phyloP scores from a whole-genome alignment of 1,140 invertebrate genomes.

The Ooceraea biroi region DNA sequence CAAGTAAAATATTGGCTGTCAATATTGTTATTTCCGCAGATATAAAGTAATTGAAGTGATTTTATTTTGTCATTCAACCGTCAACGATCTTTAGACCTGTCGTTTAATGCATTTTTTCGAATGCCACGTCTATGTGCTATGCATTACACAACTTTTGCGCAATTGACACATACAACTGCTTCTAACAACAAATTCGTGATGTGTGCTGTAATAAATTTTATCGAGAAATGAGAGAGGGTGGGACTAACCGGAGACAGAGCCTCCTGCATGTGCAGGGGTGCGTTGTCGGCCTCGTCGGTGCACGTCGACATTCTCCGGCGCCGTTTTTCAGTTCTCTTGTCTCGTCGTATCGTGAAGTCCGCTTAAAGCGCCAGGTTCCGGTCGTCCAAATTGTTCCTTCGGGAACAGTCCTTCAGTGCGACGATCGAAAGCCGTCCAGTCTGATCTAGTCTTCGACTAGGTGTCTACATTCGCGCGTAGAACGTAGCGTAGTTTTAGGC shows the following conservation, averaged over 20 bases:
- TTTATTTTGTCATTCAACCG: too few relatives aligned
- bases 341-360: slow-evolving; percentile 62
- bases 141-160: background rate
- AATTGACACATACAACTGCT: background rate
- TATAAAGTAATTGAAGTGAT: too few relatives aligned
- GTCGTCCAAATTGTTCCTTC: background rate
- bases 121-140: background rate
- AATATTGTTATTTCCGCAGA: too few relatives aligned
- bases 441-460: slow-evolving; percentile 49
- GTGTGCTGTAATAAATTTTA: background rate
- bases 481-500: slow-evolving; percentile 65
- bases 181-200: background rate
- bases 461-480: slow-evolving; percentile 73
- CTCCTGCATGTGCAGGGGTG: slow-evolving; percentile 85
- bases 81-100: too few relatives aligned
- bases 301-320: slow-evolving; percentile 85
- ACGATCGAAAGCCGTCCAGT: background rate
- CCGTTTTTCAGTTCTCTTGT: slow-evolving; percentile 69
- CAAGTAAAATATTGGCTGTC: too few relatives aligned
- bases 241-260: slow-evolving; percentile 84
- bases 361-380: background rate
- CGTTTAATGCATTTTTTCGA: background rate
- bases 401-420: background rate
- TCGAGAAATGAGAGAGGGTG: background rate
- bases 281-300: slow-evolving; percentile 84